phyloP scores from a whole-genome alignment of 2,888 invertebrate species.

The Helobdella robusta region DNA sequence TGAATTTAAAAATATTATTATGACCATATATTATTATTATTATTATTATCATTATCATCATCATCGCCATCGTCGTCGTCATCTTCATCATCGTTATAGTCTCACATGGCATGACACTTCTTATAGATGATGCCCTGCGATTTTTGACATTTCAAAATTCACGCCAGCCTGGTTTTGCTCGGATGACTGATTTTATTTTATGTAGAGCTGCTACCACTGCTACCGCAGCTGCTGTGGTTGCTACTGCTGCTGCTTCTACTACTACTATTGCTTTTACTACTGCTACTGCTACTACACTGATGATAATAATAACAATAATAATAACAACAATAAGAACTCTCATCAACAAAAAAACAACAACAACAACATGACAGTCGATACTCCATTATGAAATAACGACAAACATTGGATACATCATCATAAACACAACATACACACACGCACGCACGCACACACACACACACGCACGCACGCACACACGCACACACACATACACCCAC shows the following conservation, averaged over 20 bases:
- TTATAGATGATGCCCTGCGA: too few relatives aligned
- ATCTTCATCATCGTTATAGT: background rate
- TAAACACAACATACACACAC: background rate
- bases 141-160: too few relatives aligned
- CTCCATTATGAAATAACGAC: too few relatives aligned
- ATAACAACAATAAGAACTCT: background rate
- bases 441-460: slow-evolving; percentile 3
- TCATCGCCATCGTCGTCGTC: background rate
- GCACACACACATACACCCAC: background rate
- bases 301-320: background rate
- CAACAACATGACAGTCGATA: too few relatives aligned
- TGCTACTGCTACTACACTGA: background rate
- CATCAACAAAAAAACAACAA: too few relatives aligned
- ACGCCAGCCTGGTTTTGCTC: too few relatives aligned
- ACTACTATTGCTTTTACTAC: background rate
- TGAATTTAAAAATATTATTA: too few relatives aligned
- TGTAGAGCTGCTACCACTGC: too few relatives aligned
- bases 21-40: background rate
- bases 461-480: slow-evolving; percentile 3
- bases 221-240: background rate
- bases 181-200: too few relatives aligned
- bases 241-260: background rate
- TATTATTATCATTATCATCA: background rate
- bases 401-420: background rate
- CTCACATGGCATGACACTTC: too few relatives aligned